Conservation (phyloP, 2,888 invertebrate species). For the Agrotis segetum region DNA sequence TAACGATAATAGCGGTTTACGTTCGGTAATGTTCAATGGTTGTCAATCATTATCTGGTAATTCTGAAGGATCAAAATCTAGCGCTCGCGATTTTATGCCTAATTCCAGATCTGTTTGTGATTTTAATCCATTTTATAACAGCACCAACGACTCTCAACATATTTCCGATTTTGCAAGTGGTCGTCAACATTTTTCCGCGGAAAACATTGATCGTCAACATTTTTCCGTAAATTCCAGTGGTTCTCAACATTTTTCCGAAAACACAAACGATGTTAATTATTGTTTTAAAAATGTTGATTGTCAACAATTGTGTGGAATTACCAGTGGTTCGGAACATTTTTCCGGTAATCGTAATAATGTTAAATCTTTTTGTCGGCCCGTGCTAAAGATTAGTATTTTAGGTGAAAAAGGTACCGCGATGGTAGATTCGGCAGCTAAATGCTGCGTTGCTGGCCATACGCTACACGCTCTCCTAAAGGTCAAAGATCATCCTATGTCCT, state of each 20-base stretch:
- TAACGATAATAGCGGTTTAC: too few relatives aligned
- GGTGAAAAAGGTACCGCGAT: not conserved
- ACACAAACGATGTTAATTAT: too few relatives aligned
- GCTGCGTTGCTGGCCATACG: conserved; percentile 1
- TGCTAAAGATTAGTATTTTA: conserved; percentile 8
- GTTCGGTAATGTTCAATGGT: not conserved
- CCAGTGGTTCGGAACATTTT: conserved; percentile 5
- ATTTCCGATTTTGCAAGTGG: too few relatives aligned
- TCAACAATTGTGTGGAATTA: not conserved
- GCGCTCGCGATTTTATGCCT: too few relatives aligned
- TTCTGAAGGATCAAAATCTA: too few relatives aligned
- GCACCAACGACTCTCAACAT: too few relatives aligned
- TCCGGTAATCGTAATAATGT: not conserved
- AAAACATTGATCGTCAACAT: not conserved
- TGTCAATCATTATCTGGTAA: not conserved
- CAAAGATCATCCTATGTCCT: conserved; percentile 3
- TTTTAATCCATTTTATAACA: too few relatives aligned
- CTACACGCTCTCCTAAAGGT: conserved; percentile 7
- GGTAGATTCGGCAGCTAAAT: conserved; percentile 2
- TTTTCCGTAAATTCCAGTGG: not conserved
- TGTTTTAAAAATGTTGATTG: too few relatives aligned
- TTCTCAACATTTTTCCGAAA: too few relatives aligned
- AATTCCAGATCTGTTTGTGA: too few relatives aligned
- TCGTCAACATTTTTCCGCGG: not conserved
- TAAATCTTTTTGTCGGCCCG: not conserved